Base-by-base conservation (phyloP, 1,140 invertebrate species). In the Callitettix versicolor region DNA sequence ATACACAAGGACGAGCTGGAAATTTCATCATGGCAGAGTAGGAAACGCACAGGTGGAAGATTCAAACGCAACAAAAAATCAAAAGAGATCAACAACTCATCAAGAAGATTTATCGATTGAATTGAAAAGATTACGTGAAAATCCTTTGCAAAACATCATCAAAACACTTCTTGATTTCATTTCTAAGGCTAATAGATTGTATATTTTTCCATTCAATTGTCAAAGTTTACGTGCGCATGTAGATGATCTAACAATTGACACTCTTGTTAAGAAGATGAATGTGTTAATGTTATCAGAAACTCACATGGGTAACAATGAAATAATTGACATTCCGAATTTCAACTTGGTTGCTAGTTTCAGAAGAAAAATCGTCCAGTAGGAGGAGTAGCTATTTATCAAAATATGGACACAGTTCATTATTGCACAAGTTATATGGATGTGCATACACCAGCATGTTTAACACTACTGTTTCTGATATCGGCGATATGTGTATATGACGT, bases 251-350 rank as follows among this genome's bases (percentile, higher is more conserved):
- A 20, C 21, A 36, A 52, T 24, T 50, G 47, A 58, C 36, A 5
- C 46, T 30, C 14, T 54, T 42, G 11, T 15, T 30, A 60, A 38
- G n/a, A 52, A 9, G 41, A 14, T 14, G n/a, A 52, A 57, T 52
- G 12, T 60, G n/a, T 46, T 62, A 44, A 17, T 62, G 7, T 55
- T 58, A 46, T 54, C 53, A 18, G 60, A 62, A 58, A 60, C 58
- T 46, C 56, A 40, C 49, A 38, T 56, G 20, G 11, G 24, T 41
- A 54, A 56, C 17, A 30, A 59, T n/a, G 58, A 62, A 36, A 18
- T 1, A 24, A 20, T 61, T 21, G 44, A 44, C 38, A 57, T 61
- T 20, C 57, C 44, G 1, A 57, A 61, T 53, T 59, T 59, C 11
- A 55, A 59, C 17, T 59, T 46, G 21, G 34, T 59, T 20, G 44